phyloP scores from a whole-genome alignment of 2,888 invertebrate genomes.

The Campoplex nolae region DNA sequence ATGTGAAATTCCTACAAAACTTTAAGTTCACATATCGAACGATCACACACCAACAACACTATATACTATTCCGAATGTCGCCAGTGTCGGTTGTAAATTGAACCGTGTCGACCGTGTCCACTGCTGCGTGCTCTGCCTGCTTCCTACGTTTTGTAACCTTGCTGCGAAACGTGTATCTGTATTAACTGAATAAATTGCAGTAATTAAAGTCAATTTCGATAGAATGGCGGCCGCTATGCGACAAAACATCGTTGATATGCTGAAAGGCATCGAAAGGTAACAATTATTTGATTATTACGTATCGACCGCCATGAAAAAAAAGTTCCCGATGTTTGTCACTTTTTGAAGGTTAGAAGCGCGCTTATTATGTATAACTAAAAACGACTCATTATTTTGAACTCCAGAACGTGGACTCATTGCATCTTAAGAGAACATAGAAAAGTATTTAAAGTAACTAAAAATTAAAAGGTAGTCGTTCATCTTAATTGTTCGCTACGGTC shows the following conservation, averaged over 20 bases:
- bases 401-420: neutral
- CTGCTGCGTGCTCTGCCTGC: neutral
- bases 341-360: slow-evolving; percentile 42
- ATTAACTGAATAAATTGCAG: slow-evolving; percentile 28
- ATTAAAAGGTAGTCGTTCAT: neutral
- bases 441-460: neutral
- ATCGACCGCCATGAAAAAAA: neutral
- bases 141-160: slow-evolving; percentile 4
- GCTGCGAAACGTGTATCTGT: slow-evolving; percentile 47
- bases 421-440: neutral
- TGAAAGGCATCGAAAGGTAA: slow-evolving; percentile 97
- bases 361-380: neutral
- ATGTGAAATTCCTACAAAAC: neutral
- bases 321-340: slow-evolving; percentile 9
- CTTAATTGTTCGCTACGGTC: no score
- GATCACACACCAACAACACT: neutral
- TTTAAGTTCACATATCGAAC: neutral
- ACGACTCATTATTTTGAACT: neutral
- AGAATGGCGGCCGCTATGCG: slow-evolving; percentile 93
- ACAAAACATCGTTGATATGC: slow-evolving; percentile 93
- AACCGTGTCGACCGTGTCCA: neutral
- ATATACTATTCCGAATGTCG: no score
- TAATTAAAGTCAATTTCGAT: slow-evolving; percentile 65
- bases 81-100: no score
- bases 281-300: slow-evolving; percentile 23